These are phyloP conservation scores for Prenolepis imparis DNA, from an alignment of 2,888 invertebrate species.

Conservation along the genomic window DNA sequence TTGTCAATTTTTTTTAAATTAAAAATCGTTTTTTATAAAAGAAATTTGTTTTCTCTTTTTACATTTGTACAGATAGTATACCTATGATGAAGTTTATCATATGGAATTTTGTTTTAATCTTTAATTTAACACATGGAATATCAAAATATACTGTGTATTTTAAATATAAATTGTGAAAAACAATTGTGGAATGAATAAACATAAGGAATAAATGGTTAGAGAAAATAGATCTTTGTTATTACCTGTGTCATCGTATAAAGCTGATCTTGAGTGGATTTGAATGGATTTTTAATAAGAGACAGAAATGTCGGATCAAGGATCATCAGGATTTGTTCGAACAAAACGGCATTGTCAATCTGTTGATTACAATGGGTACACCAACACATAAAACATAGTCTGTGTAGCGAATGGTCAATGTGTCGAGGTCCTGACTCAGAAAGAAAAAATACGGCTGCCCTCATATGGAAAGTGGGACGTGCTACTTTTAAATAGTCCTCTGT, in stretches of 20 bases:
- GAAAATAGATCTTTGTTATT: constrained; percentile 39
- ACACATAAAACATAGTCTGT: neutral
- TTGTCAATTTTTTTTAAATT: too few species aligned
- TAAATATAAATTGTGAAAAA: neutral
- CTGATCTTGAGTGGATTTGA: neutral
- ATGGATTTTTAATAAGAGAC: neutral
- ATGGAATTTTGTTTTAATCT: neutral
- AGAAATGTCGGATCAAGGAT: constrained; percentile 27
- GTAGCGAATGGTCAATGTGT: constrained; percentile 23
- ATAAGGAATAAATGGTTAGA: neutral
- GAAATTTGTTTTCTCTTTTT: too few species aligned
- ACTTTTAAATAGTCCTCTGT: constrained; percentile 68
- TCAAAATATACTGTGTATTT: neutral
- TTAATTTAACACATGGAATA: neutral
- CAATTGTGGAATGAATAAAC: neutral
- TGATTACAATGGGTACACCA: constrained; percentile 1
- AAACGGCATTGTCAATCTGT: neutral
- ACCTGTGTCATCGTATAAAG: constrained; percentile 16
- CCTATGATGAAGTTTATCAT: neutral
- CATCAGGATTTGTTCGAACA: neutral
- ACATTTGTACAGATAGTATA: too few species aligned
- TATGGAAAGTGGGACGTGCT: constrained; percentile 43
- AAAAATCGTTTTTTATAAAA: too few species aligned
- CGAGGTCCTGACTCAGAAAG: constrained; percentile 47
- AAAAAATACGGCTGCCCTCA: constrained; percentile 28